Evolutionary conservation across 1,140 invertebrate genomes (phyloP).

Genomic region (Aphis craccivora): DNA sequence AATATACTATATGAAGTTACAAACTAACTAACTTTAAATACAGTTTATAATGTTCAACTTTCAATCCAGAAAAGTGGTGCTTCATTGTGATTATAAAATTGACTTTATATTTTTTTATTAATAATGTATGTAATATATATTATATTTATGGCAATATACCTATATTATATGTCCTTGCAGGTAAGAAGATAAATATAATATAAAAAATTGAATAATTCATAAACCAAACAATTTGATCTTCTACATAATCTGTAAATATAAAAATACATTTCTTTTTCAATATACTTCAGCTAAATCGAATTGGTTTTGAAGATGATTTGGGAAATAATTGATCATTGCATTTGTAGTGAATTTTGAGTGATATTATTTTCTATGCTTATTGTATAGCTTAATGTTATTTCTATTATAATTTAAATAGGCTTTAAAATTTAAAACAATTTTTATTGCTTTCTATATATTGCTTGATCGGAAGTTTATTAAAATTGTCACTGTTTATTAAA

Average conservation of each 20-base stretch:
- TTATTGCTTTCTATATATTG: not conserved
- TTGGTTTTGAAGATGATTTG: not conserved
- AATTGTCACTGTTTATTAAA: not conserved
- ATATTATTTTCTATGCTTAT: not conserved
- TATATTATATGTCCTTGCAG: not conserved
- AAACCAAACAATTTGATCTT: not conserved
- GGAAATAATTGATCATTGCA: not conserved
- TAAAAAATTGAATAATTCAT: slow-evolving; percentile 11
- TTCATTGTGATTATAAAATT: not conserved
- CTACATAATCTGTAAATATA: not conserved
- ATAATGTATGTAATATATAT: not conserved
- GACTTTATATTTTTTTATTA: not conserved
- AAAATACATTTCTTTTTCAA: not conserved
- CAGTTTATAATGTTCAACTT: not conserved
- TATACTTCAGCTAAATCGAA: not conserved
- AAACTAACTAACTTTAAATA: not conserved
- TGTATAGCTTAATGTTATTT: not conserved
- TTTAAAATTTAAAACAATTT: not conserved
- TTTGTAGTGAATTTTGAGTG: not conserved
- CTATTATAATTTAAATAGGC: no score
- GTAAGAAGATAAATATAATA: not conserved
- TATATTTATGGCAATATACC: not conserved
- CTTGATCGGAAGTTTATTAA: not conserved
- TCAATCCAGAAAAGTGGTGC: not conserved
- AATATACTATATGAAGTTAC: not conserved